These are phyloP conservation scores for Nymphicus hollandicus DNA, from an alignment of 2,113 vertebrate species.

Conservation along the genomic window DNA sequence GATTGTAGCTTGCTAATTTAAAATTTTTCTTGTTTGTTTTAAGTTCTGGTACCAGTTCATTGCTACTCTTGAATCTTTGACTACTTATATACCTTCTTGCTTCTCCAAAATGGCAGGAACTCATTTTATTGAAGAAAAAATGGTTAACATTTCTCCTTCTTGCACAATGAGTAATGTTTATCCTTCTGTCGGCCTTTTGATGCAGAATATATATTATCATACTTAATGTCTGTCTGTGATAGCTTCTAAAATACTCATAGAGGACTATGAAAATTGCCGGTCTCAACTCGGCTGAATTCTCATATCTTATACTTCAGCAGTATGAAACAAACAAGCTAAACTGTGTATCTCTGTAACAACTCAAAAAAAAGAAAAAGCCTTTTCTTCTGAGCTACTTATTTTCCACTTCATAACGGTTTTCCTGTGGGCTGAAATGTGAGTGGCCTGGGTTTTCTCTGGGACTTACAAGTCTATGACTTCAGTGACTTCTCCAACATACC, in stretches of 20 bases:
- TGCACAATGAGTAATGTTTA: constrained; percentile 20
- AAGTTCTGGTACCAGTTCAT: background rate
- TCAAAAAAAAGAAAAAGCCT: background rate
- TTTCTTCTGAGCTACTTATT: background rate
- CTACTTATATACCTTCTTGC: background rate
- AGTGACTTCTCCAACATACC: background rate
- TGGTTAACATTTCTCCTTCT: constrained; percentile 30
- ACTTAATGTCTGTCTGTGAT: background rate
- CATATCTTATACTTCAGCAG: constrained; percentile 1
- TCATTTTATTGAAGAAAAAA: constrained; percentile 9
- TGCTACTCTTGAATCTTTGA: background rate
- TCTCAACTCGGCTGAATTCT: constrained; percentile 47
- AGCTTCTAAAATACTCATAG: background rate
- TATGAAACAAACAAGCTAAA: constrained; percentile 32
- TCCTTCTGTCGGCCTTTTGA: constrained; percentile 11
- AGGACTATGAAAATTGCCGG: constrained; percentile 33
- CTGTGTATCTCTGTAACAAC: background rate
- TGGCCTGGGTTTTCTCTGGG: background rate
- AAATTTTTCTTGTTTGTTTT: background rate
- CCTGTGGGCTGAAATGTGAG: background rate
- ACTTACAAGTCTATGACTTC: background rate
- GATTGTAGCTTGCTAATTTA: background rate
- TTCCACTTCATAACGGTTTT: constrained; percentile 3
- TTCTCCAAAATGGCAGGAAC: background rate
- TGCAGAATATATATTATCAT: background rate